phyloP scores from a whole-genome alignment of 1,140 invertebrate species.

The Drosophila sp. region DNA sequence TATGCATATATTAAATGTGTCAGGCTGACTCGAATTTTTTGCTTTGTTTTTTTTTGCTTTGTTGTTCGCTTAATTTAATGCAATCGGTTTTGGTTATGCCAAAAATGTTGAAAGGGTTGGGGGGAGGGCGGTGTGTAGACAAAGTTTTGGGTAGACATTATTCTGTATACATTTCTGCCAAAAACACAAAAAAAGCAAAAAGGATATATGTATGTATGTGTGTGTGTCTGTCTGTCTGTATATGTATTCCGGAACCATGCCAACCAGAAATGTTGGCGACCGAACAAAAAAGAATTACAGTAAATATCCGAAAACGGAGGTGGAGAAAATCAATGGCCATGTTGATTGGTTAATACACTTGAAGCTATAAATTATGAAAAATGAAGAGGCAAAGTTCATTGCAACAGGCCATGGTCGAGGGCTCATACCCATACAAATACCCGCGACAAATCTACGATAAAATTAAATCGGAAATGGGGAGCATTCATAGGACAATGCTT shows the following conservation, averaged over 20 bases:
- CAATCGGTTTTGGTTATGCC: conserved; percentile 41
- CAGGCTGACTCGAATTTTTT: conserved; percentile 28
- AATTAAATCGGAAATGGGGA: not conserved
- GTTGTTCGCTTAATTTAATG: conserved; percentile 68
- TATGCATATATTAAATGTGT: conserved; percentile 69
- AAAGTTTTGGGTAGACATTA: not conserved
- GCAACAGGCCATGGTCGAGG: not conserved
- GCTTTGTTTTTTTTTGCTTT: conserved; percentile 42
- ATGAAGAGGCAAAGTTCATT: not conserved
- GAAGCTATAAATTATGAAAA: conserved; percentile 10
- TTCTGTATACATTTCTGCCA: not conserved
- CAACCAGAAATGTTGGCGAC: conserved; percentile 25
- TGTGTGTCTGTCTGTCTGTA: not conserved
- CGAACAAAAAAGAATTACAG: conserved; percentile 28
- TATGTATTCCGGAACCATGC: conserved; percentile 11
- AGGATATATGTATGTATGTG: not conserved
- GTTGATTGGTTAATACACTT: conserved; percentile 24
- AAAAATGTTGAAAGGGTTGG: conserved; percentile 21
- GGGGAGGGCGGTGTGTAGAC: not conserved
- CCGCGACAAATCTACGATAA: not conserved
- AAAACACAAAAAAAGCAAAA: conserved; percentile 13
- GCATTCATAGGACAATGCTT: too few relatives aligned
- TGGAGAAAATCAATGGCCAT: conserved; percentile 17
- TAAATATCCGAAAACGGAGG: conserved; percentile 2
- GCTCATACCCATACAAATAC: not conserved